Conservation (phyloP, 2,888 invertebrate genomes). For the Herminia tarsipennalis region DNA sequence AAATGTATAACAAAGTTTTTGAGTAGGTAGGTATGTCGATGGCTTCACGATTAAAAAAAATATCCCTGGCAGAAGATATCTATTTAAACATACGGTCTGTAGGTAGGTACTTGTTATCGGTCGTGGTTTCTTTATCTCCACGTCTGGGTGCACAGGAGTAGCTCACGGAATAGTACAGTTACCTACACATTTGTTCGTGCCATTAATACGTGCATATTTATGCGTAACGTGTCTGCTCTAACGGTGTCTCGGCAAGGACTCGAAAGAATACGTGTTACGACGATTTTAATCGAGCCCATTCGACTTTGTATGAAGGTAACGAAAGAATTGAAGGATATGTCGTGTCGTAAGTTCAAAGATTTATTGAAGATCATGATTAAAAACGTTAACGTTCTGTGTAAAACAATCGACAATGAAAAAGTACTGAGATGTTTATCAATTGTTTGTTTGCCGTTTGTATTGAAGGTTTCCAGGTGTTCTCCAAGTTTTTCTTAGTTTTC, state of each 20-base stretch:
- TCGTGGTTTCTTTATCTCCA: slow-evolving; percentile 45
- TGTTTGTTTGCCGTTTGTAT: slow-evolving; percentile 30
- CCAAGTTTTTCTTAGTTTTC: slow-evolving; percentile 23
- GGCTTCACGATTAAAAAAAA: slow-evolving; percentile 3
- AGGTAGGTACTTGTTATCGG: slow-evolving; percentile 53
- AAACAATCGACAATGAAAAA: slow-evolving; percentile 46
- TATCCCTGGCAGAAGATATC: no score
- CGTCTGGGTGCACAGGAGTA: slow-evolving; percentile 59
- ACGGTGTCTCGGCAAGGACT: slow-evolving; percentile 76
- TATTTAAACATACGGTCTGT: no score
- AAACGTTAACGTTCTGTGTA: slow-evolving; percentile 27
- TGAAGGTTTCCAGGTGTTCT: slow-evolving; percentile 29
- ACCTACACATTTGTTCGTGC: slow-evolving; percentile 73
- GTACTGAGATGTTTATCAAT: slow-evolving; percentile 36
- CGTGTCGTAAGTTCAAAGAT: slow-evolving; percentile 39
- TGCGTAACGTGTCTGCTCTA: slow-evolving; percentile 78
- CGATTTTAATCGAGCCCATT: slow-evolving; percentile 43
- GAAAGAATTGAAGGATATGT: slow-evolving; percentile 48
- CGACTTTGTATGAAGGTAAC: slow-evolving; percentile 9
- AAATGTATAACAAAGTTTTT: slow-evolving; percentile 20
- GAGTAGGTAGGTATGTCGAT: neutral
- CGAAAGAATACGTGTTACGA: slow-evolving; percentile 62
- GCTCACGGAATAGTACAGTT: slow-evolving; percentile 76
- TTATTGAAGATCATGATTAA: slow-evolving; percentile 44
- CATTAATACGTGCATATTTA: slow-evolving; percentile 81